Conservation (phyloP, 2,888 invertebrate genomes). For the Drosophila nr. perissopoda region DNA sequence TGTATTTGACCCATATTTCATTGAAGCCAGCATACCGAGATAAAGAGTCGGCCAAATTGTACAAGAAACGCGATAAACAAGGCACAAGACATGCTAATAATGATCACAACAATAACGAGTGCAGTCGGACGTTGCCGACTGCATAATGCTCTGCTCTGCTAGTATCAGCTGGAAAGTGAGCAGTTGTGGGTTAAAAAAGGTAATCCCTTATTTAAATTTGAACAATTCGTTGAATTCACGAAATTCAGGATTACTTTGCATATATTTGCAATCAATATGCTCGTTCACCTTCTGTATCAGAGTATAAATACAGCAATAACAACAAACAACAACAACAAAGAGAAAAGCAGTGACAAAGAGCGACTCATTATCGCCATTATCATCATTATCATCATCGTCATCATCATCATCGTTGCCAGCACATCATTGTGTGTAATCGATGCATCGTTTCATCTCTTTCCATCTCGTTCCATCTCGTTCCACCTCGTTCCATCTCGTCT, state of each 20-base stretch:
- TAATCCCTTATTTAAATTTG: not conserved
- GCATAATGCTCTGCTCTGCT: not conserved
- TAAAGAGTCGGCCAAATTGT: constrained; percentile 32
- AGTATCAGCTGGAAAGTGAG: too few relatives aligned
- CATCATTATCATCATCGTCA: not conserved
- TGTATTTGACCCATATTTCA: constrained; percentile 73
- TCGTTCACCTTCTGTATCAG: not conserved
- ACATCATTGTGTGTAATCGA: constrained; percentile 69
- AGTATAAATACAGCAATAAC: not conserved
- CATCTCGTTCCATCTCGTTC: constrained; percentile 16
- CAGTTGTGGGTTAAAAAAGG: not conserved
- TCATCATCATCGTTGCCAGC: constrained; percentile 27
- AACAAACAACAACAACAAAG: not conserved
- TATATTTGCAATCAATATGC: not conserved
- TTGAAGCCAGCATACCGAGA: constrained; percentile 38
- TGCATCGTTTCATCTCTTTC: constrained; percentile 36
- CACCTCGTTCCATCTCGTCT: not conserved
- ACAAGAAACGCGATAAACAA: constrained; percentile 7
- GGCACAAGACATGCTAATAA: constrained; percentile 46
- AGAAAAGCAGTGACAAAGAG: constrained; percentile 1
- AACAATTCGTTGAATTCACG: not conserved
- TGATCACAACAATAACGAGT: constrained; percentile 48
- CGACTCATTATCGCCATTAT: constrained; percentile 31
- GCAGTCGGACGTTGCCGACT: not conserved
- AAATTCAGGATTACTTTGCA: not conserved